A percentile compares a stretch with the other conserved stretches of the same genome.
Evolutionary conservation across 2,113 vertebrate species (phyloP).

Genomic region (Semnopithecus entellus): DNA sequence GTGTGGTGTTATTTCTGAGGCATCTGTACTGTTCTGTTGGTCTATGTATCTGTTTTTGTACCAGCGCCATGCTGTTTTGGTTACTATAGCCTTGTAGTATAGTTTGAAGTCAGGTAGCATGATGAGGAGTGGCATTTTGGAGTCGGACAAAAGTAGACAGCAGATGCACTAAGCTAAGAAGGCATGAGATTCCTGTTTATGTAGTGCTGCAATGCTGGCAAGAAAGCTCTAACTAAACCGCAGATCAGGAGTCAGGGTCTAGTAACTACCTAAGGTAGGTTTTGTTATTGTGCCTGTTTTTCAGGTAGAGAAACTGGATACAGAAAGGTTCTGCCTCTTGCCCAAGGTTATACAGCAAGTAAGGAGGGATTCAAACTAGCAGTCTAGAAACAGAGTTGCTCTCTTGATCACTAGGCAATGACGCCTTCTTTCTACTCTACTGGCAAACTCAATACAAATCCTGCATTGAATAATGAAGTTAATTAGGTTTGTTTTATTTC

Average conservation of each 20-base stretch:
- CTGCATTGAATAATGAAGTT: not conserved
- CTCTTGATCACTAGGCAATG: not conserved
- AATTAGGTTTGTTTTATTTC: not conserved
- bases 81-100: too few species aligned
- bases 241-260: not conserved
- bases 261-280: not conserved
- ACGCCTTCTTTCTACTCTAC: not conserved
- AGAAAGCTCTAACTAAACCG: not conserved
- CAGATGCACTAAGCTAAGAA: not conserved
- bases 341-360: not conserved
- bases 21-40: too few species aligned
- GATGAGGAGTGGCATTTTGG: not conserved
- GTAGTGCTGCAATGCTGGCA: not conserved
- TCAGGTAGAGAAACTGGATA: not conserved
- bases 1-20: too few species aligned
- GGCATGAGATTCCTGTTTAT: not conserved
- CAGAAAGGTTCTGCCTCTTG: not conserved
- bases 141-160: not conserved
- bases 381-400: not conserved
- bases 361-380: not conserved
- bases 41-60: too few species aligned
- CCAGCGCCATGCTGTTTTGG: too few species aligned
- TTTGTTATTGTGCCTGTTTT: not conserved
- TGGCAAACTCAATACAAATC: not conserved
- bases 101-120: too few species aligned